These are phyloP conservation scores for Drosophila anomalata DNA, from an alignment of 2,888 invertebrate species.

Conservation along the genomic window DNA sequence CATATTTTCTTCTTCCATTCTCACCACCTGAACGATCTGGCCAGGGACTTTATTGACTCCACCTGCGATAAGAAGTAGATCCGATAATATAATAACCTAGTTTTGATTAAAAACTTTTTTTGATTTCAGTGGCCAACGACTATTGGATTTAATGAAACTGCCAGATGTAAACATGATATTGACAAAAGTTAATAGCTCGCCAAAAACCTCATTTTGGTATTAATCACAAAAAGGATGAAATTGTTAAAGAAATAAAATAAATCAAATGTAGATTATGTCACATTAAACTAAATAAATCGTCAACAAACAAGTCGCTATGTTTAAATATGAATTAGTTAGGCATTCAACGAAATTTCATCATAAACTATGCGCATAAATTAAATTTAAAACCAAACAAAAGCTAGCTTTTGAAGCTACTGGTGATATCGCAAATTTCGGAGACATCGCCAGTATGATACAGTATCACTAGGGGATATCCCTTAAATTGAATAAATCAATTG, in stretches of 20 bases:
- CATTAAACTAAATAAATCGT: neutral
- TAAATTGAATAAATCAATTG: neutral
- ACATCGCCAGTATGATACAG: neutral
- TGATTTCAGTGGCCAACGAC: constrained; percentile 45
- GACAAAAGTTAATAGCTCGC: neutral
- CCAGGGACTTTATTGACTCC: constrained; percentile 45
- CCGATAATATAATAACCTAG: neutral
- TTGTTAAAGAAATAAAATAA: neutral
- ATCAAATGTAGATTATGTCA: neutral
- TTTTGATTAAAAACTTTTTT: neutral
- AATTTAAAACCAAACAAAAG: neutral
- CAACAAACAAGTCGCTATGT: neutral
- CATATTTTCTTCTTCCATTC: constrained; percentile 45
- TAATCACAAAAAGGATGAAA: constrained; percentile 5
- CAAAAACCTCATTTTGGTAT: constrained; percentile 39
- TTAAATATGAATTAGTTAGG: neutral
- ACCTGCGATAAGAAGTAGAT: constrained; percentile 57
- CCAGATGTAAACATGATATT: constrained; percentile 27
- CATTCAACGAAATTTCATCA: neutral
- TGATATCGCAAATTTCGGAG: neutral
- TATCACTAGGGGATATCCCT: neutral
- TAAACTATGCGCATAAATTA: constrained; percentile 7
- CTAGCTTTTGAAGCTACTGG: neutral
- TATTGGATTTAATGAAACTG: constrained; percentile 24
- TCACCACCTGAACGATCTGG: constrained; percentile 36